A percentile compares a stretch with the other conserved stretches of the same genome.
Conservation (phyloP, 2,888 invertebrate species). For the Hypsopygia costalis region DNA sequence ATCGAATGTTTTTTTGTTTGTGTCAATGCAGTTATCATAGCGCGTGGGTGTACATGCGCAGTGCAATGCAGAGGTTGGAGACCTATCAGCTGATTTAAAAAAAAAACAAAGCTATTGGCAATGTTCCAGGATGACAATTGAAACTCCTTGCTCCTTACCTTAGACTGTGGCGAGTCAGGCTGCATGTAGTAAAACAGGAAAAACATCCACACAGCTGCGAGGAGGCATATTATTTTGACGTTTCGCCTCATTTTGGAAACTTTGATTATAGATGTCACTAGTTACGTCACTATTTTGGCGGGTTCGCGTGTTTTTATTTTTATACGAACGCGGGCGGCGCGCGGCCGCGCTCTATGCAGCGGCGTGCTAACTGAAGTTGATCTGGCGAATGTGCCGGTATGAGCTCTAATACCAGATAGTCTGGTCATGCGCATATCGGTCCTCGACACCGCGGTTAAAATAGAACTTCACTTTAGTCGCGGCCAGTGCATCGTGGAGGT, state of each 20-base stretch:
- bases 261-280: slow-evolving; percentile 21
- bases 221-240: slow-evolving; percentile 64
- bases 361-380: slow-evolving; percentile 53
- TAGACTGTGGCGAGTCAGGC: slow-evolving; percentile 57
- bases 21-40: slow-evolving; percentile 40
- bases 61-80: slow-evolving; percentile 29
- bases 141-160: slow-evolving; percentile 39
- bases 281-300: slow-evolving; percentile 23
- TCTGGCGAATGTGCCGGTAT: slow-evolving; percentile 6
- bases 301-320: slow-evolving; percentile 38
- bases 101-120: neutral
- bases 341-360: slow-evolving; percentile 70
- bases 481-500: slow-evolving; percentile 26
- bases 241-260: slow-evolving; percentile 61
- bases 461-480: slow-evolving; percentile 48
- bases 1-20: neutral
- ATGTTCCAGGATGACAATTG: neutral
- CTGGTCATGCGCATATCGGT: slow-evolving; percentile 69
- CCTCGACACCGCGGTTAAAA: slow-evolving; percentile 52
- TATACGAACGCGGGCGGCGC: slow-evolving; percentile 49
- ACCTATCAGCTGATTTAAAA: slow-evolving; percentile 36
- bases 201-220: slow-evolving; percentile 69
- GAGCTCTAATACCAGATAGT: slow-evolving; percentile 29
- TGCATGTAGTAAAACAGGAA: slow-evolving; percentile 72
- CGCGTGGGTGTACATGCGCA: slow-evolving; percentile 60